Conservation (phyloP, 2,797 vertebrate genomes). For the Benthosema pterotum region DNA sequence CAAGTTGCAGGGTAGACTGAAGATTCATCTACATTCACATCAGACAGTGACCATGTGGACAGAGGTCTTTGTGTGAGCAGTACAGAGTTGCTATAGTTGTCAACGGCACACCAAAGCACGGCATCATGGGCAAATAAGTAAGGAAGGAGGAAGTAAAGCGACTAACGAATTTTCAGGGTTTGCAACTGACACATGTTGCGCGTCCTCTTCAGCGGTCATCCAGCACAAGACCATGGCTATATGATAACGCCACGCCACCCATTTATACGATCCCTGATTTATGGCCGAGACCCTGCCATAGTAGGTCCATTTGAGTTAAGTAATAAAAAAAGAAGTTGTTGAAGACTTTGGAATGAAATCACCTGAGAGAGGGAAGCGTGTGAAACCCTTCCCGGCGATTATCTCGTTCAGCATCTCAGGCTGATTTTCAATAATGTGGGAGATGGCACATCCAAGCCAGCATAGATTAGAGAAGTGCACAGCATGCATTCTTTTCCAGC, state of each 20-base stretch:
- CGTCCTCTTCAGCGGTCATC: neutral
- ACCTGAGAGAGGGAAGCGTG: too few species aligned
- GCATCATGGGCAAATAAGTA: neutral
- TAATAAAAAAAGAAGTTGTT: too few species aligned
- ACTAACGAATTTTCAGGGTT: neutral
- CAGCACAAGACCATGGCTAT: neutral
- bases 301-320: too few species aligned
- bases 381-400: neutral
- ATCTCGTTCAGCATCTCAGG: neutral
- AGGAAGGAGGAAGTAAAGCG: conserved; percentile 1
- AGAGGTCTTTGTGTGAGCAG: conserved; percentile 22
- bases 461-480: neutral
- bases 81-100: neutral
- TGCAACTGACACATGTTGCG: neutral
- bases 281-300: too few species aligned
- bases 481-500: neutral
- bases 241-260: too few species aligned
- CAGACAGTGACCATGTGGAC: conserved; percentile 11
- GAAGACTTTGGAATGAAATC: too few species aligned
- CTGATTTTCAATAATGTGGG: neutral
- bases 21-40: conserved; percentile 30
- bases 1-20: too few species aligned
- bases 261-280: neutral
- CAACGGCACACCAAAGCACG: neutral
- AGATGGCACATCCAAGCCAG: neutral